These are phyloP conservation scores for Choristoneura fumiferana DNA, from an alignment of 1,140 invertebrate genomes.

Conservation along the genomic window DNA sequence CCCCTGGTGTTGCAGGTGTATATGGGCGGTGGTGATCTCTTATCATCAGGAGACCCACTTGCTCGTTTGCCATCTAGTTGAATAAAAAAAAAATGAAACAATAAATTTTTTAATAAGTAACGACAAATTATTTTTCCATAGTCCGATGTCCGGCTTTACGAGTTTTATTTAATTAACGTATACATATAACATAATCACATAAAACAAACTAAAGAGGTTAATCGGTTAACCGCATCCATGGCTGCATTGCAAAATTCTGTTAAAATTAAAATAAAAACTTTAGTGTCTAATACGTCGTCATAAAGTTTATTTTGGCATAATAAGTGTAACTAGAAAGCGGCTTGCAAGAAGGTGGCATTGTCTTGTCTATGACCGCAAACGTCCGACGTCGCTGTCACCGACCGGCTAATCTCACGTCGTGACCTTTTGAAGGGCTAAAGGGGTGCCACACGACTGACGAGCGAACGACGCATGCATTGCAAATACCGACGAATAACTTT, in stretches of 20 bases:
- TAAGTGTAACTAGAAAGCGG: neutral
- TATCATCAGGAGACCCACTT: no score
- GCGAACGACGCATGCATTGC: constrained; percentile 20
- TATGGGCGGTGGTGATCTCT: no score
- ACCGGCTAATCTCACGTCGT: constrained; percentile 6
- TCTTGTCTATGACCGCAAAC: constrained; percentile 4
- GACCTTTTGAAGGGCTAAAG: constrained; percentile 12
- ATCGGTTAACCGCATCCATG: constrained; percentile 13
- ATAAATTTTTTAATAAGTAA: no score
- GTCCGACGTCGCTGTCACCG: neutral
- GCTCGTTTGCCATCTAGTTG: no score
- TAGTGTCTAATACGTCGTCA: neutral
- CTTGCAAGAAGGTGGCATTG: constrained; percentile 5
- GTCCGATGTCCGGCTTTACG: no score
- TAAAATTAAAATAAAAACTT: neutral
- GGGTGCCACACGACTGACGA: neutral
- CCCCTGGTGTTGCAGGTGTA: no score
- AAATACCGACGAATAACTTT: no score
- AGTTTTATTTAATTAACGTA: no score
- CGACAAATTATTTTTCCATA: no score
- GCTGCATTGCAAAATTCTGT: constrained; percentile 8
- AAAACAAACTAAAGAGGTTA: constrained; percentile 8
- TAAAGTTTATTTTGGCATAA: neutral
- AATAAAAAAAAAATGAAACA: no score
- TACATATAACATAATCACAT: no score